Evolutionary conservation across 2,113 vertebrate genomes (phyloP).

Genomic region (Dicrurus megarhynchus): DNA sequence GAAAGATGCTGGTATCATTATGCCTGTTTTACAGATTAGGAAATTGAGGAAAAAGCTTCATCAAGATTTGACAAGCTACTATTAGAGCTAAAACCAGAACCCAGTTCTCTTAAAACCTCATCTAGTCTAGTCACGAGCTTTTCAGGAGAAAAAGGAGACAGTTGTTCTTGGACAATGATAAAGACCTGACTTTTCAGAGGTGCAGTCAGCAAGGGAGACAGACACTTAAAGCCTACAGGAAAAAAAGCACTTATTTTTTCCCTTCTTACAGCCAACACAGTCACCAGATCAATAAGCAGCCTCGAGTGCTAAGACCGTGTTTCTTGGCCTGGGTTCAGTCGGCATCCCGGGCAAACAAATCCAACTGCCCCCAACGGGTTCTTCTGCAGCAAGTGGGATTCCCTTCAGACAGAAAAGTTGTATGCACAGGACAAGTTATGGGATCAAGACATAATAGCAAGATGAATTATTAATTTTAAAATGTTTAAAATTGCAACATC

Average conservation of each 20-base stretch:
- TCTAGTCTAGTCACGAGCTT: not conserved
- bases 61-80: not conserved
- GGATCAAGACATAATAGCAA: not conserved
- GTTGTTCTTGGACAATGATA: not conserved
- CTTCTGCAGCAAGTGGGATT: not conserved
- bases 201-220: not conserved
- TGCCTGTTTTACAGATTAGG: not conserved
- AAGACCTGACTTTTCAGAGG: not conserved
- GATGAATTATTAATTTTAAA: constrained; percentile 15
- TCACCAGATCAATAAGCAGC: constrained; percentile 10
- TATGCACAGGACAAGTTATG: not conserved
- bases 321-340: not conserved
- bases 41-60: constrained; percentile 1
- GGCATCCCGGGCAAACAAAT: not conserved
- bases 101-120: not conserved
- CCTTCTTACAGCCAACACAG: not conserved
- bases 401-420: not conserved
- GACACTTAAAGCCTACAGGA: not conserved
- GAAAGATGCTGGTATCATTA: not conserved
- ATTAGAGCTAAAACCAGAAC: not conserved
- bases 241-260: not conserved
- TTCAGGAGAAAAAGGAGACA: not conserved
- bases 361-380: not conserved
- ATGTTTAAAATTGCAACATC: constrained; percentile 7
- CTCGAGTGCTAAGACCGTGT: not conserved